These are phyloP conservation scores for Cyrtonyx montezumae DNA, from an alignment of 2,113 vertebrate genomes.

Conservation along the genomic window DNA sequence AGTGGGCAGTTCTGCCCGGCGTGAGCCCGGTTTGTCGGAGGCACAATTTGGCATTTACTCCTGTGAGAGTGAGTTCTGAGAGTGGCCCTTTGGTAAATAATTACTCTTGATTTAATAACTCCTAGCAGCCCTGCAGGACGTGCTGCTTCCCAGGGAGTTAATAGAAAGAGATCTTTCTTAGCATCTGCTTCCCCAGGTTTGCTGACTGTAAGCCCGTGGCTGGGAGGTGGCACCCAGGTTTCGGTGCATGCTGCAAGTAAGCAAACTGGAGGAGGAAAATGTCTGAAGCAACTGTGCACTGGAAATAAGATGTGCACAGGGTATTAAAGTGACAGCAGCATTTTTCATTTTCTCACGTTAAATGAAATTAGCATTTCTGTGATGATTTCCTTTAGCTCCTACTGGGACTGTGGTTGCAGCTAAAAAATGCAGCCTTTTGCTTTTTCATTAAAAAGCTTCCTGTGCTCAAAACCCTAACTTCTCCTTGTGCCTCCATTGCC, in stretches of 20 bases:
- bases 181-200: not conserved
- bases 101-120: conserved; percentile 16
- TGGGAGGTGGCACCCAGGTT: not conserved
- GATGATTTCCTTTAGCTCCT: not conserved
- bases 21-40: not conserved
- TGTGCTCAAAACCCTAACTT: accelerated
- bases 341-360: accelerated
- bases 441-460: not conserved
- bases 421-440: not conserved
- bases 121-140: conserved; percentile 20
- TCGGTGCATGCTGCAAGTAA: accelerated
- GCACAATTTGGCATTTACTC: not conserved
- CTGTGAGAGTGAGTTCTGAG: not conserved
- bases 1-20: not conserved
- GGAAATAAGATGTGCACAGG: accelerated
- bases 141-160: not conserved
- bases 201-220: not conserved
- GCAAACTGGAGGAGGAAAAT: not conserved
- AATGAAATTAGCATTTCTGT: accelerated
- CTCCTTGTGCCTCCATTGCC: accelerated
- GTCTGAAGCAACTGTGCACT: accelerated
- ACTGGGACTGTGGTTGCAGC: accelerated
- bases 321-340: accelerated
- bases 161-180: not conserved
- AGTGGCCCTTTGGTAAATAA: conserved; percentile 23